Evolutionary conservation across 2,113 vertebrate species (phyloP).

Genomic region (Hippoglossus stenolepis): DNA sequence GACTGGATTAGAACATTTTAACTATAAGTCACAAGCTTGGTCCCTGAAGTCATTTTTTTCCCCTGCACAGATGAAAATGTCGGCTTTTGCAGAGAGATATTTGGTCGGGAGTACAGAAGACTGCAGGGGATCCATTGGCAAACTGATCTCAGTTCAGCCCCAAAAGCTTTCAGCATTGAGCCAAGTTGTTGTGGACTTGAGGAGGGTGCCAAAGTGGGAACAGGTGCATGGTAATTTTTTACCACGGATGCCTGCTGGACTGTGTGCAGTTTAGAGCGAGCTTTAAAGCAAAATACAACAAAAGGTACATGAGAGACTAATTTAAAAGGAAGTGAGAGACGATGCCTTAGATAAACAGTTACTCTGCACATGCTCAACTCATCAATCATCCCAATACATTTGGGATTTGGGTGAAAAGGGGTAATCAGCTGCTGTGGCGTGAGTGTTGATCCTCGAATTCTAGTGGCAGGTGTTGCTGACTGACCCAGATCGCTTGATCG

Average conservation of each 20-base stretch:
- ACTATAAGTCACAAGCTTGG: background rate
- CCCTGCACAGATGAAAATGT: background rate
- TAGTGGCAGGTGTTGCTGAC: constrained; percentile 71
- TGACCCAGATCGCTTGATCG: constrained; percentile 53
- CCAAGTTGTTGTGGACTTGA: constrained; percentile 64
- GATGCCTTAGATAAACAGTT: constrained; percentile 59
- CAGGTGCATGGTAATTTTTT: constrained; percentile 69
- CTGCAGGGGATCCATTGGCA: constrained; percentile 14
- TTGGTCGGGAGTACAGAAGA: constrained; percentile 16
- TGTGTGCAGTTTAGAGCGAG: constrained; percentile 4
- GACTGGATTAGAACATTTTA: constrained; percentile 13
- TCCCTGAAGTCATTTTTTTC: background rate
- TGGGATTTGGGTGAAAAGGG: constrained; percentile 50
- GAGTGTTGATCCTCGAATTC: constrained; percentile 62
- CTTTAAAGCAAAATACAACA: constrained; percentile 35
- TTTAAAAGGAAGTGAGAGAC: constrained; percentile 37
- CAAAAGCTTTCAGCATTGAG: constrained; percentile 19
- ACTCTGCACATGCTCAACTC: constrained; percentile 56
- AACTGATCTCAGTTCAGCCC: constrained; percentile 43
- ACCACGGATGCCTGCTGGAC: constrained; percentile 1
- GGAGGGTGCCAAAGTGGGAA: constrained; percentile 54
- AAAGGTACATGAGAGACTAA: constrained; percentile 37
- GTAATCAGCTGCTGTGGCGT: constrained; percentile 53
- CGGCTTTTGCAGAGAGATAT: constrained; percentile 3
- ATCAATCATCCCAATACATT: constrained; percentile 60